Base-by-base conservation (phyloP, 35 echinoderm and acorn worm genomes). In the Heliocidaris tuberculata region DNA sequence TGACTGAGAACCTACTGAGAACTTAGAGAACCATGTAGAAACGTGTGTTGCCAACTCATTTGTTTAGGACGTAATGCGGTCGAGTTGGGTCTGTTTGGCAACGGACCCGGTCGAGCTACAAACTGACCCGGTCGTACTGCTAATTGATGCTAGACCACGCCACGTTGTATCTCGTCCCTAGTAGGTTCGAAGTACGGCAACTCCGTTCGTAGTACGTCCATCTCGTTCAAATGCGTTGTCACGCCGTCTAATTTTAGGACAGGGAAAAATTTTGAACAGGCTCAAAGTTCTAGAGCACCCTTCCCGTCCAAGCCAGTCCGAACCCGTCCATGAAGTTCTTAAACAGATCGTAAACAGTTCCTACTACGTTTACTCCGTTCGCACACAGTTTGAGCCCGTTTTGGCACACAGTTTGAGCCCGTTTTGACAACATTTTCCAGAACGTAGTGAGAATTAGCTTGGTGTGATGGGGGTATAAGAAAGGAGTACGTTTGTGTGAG, bases 351-450 rank as follows among this genome's bases (percentile, higher is more conserved):
- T 85, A 85, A 29, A 85, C n/a, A 85, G 70, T 19, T 29, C 1
- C 15, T 4, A 85, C 70, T 85, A 85, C 1, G 4, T 85, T 29
- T 85, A 85, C 70, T 85, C 70, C 70, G 15, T 85, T 16, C n/a
- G 70, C n/a, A 85, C 70, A 85, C 70, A 85, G 15, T 19, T 85
- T 85, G 15, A 85, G 70, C n/a, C 70, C 15, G 70, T 85, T 85
- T 85, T 85, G 70, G 70, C n/a, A 85, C 70, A 85, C 70, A 85
- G 15, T 19, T 85, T 85, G 15, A 85, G 70, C n/a, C 70, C 15
- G 70, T 85, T 85, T 85, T 85, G 70, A 4, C 70, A 85, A 85
- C 70, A 85, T 85, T 85, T 85, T 85, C 70, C n/a, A 85, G 70
- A 85, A 85, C n/a, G 70, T 29, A 85, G 1, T 85, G 70, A 85